These are phyloP conservation scores for Hydropsyche tenuis DNA, from an alignment of 1,140 invertebrate species.

Conservation along the genomic window DNA sequence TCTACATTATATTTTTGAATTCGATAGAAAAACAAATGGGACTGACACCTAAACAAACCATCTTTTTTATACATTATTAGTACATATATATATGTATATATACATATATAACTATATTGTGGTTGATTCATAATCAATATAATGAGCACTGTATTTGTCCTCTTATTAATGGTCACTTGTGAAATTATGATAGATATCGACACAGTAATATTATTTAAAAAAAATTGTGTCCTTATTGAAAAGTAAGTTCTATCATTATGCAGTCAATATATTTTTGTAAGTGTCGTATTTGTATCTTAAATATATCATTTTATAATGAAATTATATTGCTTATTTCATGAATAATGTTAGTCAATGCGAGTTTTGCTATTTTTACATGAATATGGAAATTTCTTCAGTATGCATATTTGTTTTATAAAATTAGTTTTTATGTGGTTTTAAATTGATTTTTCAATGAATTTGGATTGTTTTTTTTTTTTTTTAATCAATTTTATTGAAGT, in stretches of 20 bases:
- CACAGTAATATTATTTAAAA: conserved; percentile 23
- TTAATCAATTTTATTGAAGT: too few species aligned
- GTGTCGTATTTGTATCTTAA: conserved; percentile 46
- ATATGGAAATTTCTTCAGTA: conserved; percentile 12
- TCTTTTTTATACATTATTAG: conserved; percentile 29
- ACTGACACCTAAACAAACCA: background rate
- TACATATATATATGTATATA: conserved; percentile 12
- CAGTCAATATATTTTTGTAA: conserved; percentile 47
- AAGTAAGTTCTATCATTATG: conserved; percentile 25
- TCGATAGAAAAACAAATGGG: too few species aligned
- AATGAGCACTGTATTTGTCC: conserved; percentile 20
- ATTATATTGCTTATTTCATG: conserved; percentile 19
- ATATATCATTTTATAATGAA: conserved; percentile 31
- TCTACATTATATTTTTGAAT: too few species aligned
- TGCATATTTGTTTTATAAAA: background rate
- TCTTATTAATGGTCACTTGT: conserved; percentile 28
- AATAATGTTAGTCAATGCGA: background rate
- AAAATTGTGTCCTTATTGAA: conserved; percentile 35
- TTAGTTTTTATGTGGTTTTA: background rate
- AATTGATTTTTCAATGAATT: too few species aligned
- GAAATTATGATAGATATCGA: conserved; percentile 7
- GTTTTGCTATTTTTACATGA: conserved; percentile 24
- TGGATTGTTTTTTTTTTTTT: too few species aligned
- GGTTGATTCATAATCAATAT: conserved; percentile 28
- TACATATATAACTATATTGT: background rate